These are phyloP conservation scores for Panthera tigris DNA, from an alignment of 2,113 vertebrate species.

Conservation along the genomic window DNA sequence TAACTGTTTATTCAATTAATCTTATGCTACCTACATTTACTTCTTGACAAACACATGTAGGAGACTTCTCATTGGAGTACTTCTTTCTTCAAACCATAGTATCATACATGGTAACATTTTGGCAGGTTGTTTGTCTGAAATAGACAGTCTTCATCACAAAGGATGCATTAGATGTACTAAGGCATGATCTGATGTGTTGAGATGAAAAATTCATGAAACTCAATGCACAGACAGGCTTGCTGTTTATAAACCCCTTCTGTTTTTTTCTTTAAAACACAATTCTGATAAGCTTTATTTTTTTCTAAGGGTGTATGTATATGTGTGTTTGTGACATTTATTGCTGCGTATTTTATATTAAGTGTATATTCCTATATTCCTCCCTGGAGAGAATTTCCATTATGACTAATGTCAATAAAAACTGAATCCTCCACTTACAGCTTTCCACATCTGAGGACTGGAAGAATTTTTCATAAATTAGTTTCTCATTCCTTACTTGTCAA, in stretches of 20 bases:
- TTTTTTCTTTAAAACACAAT: neutral
- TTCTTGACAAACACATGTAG: neutral
- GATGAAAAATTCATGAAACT: neutral
- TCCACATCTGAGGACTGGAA: neutral
- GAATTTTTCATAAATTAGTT: neutral
- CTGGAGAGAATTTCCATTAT: neutral
- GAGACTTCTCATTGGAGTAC: neutral
- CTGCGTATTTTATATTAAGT: neutral
- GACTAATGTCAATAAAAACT: neutral
- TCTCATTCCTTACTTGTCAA: neutral
- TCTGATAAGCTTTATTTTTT: neutral
- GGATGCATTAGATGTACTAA: neutral
- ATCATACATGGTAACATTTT: neutral
- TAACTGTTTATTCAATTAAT: neutral
- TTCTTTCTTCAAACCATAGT: neutral
- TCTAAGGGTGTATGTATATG: neutral
- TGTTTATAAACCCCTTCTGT: neutral
- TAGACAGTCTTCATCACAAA: neutral
- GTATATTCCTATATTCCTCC: neutral
- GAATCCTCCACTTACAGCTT: neutral
- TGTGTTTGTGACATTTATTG: neutral
- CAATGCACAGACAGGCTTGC: neutral
- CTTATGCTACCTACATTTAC: neutral
- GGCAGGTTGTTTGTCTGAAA: neutral
- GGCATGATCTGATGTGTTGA: neutral